Evolutionary conservation across 1,140 invertebrate genomes (phyloP), one percentile per base, ranked within the genome.

Genomic region (Platorchestia sp.): DNA sequence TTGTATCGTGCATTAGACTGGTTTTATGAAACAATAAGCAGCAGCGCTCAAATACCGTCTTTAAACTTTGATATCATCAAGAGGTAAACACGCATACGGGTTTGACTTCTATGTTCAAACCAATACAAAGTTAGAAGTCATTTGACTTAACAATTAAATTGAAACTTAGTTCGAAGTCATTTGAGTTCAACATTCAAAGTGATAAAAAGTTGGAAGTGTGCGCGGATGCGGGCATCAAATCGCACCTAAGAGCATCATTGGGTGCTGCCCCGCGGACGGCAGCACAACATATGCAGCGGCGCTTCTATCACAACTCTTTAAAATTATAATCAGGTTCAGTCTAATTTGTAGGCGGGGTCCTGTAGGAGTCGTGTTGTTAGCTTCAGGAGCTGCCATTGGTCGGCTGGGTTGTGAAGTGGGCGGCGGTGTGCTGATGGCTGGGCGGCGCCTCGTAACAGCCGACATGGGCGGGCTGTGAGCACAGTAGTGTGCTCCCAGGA

Each of bases 271-370:
- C 45, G 44, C 19, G 41, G 91, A 93, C 91, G 91, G 91, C 91
- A 93, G 91, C 91, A 14, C 36, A 44, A 45, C 91, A 93, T 93
- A 93, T 93, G 91, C 91, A 93, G 44, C 91, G 91, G 91, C 91
- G 91, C 91, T 93, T 93, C 91, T 93, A 93, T 93, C 91, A 93
- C 91, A 93, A 93, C 91, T 93, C 91, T 93, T 93, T 93, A 93
- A 93, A 93, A 93, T 93, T 93, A 93, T 93, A 93, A 93, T 93
- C 91, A 93, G 91, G 91, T 93, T 93, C 91, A 93, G 91, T 93
- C 91, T 93, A 93, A 93, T 93, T 93, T 45, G 91, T 93, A 44
- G 91, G 91, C 45, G 91, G 43, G 45, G 91, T 93, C 43, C 40
- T 93, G 41, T 47, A 93, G 91, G 91, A 93, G 91, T 93, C 91